phyloP scores from a whole-genome alignment of 2,888 invertebrate species.

The Blera fallax region DNA sequence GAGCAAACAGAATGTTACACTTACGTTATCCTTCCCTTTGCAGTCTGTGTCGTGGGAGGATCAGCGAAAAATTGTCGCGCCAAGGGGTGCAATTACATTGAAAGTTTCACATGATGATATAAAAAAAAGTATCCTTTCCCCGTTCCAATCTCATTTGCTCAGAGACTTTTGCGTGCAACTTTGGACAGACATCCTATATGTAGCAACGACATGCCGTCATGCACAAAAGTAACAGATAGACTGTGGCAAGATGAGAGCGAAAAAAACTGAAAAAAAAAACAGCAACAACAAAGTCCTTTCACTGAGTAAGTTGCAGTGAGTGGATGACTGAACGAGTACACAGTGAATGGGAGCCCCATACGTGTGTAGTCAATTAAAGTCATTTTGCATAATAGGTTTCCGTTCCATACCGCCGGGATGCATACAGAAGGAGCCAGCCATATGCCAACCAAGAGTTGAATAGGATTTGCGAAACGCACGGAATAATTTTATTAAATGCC shows the following conservation, averaged over 20 bases:
- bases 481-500: constrained; percentile 50
- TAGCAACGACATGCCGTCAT: neutral
- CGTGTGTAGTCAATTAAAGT: constrained; percentile 49
- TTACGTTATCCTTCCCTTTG: constrained; percentile 20
- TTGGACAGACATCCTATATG: constrained; percentile 20
- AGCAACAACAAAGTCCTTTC: neutral
- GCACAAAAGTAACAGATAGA: neutral
- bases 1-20: constrained; percentile 39
- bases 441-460: constrained; percentile 5
- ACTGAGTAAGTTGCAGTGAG: constrained; percentile 19
- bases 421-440: neutral
- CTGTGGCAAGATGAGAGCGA: neutral
- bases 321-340: constrained; percentile 27
- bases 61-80: constrained; percentile 39
- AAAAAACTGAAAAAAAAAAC: neutral
- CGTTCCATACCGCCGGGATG: neutral
- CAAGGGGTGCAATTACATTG: constrained; percentile 50
- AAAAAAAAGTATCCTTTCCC: constrained; percentile 33
- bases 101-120: constrained; percentile 40
- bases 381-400: constrained; percentile 62
- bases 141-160: constrained; percentile 12
- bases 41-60: constrained; percentile 17
- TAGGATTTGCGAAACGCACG: constrained; percentile 44
- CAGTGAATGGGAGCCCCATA: constrained; percentile 20
- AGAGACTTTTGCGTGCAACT: constrained; percentile 3